phyloP scores from a whole-genome alignment of 2,113 vertebrate species.

The Poeciliopsis prolifica region DNA sequence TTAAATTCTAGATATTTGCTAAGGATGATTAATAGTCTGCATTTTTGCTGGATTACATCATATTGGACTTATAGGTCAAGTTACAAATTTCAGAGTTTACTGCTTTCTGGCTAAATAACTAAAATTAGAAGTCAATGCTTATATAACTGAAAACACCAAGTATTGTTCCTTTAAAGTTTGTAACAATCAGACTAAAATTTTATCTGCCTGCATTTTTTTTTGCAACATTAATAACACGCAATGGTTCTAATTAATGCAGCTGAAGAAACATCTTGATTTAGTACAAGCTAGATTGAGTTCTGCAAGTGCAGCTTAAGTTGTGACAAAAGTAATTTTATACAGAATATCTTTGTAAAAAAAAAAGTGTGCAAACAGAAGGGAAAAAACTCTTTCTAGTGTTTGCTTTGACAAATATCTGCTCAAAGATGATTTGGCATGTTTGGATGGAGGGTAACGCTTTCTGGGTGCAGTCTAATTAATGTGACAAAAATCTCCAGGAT shows the following conservation, averaged over 20 bases:
- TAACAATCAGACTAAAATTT: not conserved
- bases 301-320: not conserved
- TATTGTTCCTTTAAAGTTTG: too few relatives aligned
- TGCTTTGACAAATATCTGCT: not conserved
- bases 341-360: too few relatives aligned
- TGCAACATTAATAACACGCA: not conserved
- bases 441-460: conserved; percentile 25
- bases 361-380: too few relatives aligned
- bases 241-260: not conserved
- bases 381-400: too few relatives aligned
- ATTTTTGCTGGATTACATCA: too few relatives aligned
- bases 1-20: too few relatives aligned
- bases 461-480: not conserved
- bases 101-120: not conserved
- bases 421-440: not conserved
- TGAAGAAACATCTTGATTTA: not conserved
- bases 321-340: too few relatives aligned
- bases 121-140: not conserved
- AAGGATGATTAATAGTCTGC: too few relatives aligned
- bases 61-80: too few relatives aligned
- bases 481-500: conserved; percentile 3
- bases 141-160: too few relatives aligned
- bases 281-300: not conserved
- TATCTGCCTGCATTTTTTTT: not conserved
- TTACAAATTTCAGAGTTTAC: too few relatives aligned